A percentile compares a stretch with the other conserved stretches of the same genome.
phyloP scores from a whole-genome alignment of 2,888 invertebrate species.

The Phyllotreta striolata region DNA sequence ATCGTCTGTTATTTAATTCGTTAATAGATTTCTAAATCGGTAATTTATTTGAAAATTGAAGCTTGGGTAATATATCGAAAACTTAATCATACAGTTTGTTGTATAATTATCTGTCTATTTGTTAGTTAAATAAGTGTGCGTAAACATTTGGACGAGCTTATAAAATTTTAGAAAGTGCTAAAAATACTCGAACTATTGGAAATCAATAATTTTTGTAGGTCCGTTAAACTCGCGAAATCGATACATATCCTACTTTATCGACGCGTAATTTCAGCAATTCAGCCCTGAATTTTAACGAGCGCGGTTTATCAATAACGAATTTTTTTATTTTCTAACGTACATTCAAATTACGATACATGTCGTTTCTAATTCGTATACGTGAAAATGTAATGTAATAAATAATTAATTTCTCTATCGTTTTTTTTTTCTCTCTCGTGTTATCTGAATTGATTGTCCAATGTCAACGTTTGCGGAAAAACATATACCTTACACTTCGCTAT shows the following conservation, averaged over 20 bases:
- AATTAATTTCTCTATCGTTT: slow-evolving; percentile 6
- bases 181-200: too few relatives aligned
- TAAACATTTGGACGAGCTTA: too few relatives aligned
- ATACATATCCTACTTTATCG: too few relatives aligned
- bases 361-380: slow-evolving; percentile 9
- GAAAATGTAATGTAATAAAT: slow-evolving; percentile 6
- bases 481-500: slow-evolving; percentile 1
- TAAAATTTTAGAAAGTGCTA: too few relatives aligned
- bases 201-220: too few relatives aligned
- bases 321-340: slow-evolving; percentile 6
- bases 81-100: too few relatives aligned
- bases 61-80: too few relatives aligned
- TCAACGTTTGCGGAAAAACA: slow-evolving; percentile 6
- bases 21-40: slow-evolving; percentile 5
- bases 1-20: slow-evolving; percentile 5
- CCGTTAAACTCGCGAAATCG: too few relatives aligned
- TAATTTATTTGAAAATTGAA: neutral
- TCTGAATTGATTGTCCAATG: slow-evolving; percentile 2
- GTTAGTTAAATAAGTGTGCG: too few relatives aligned
- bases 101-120: too few relatives aligned
- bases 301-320: neutral
- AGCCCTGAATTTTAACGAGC: slow-evolving; percentile 8
- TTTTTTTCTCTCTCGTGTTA: neutral
- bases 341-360: neutral
- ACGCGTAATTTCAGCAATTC: neutral